Evolutionary conservation across 2,797 vertebrate species (phyloP), one percentile per base, ranked within the genome.

Genomic region (Martes flavigula): DNA sequence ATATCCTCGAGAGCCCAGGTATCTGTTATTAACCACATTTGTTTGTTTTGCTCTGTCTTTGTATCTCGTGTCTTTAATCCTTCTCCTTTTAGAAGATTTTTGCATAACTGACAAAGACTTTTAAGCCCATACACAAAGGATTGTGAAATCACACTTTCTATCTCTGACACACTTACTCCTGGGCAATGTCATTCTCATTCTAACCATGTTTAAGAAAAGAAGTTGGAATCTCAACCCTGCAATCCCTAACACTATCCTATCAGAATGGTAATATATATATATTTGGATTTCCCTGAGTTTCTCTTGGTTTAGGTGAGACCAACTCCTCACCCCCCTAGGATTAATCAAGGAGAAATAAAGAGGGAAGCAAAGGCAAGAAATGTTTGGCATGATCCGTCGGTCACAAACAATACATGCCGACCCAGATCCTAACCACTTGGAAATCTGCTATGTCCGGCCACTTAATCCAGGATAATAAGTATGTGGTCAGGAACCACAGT

Each of bases 1-100:
- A 97, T 98, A 93, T 97, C 90, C 94, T 96, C 21, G 96, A 97
- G 48, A 81, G 87, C 40, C 85, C 73, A 58, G 93, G 6, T 83
- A 38, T 94, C 96, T 96, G 56, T 87, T 56, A 97, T 87, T 35
- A 97, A 40, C 94, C 51, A 14, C 83, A 72, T 83, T 66, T n/a
- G 0, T 48, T 82, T 92, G 58, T 94, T 96, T 23, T 43, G 79
- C 86, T 12, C 7, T 8, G 20, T 51, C 97, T 92, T 94, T 38
- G 2, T 68, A 86, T 81, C 32, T 91, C 46, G 1, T 2, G 96
- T n/a, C 27, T 94, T 91, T 75, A 92, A 87, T 30, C 10, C 23
- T 68, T 89, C 77, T 83, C 13, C 51, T 60, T 81, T 96, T 89
- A 64, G 94, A 87, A 94, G 70, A 7, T 23, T 32, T 96, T 56